Base-by-base conservation (phyloP, 2,113 vertebrate species). In the Pseudopipra pipra region DNA sequence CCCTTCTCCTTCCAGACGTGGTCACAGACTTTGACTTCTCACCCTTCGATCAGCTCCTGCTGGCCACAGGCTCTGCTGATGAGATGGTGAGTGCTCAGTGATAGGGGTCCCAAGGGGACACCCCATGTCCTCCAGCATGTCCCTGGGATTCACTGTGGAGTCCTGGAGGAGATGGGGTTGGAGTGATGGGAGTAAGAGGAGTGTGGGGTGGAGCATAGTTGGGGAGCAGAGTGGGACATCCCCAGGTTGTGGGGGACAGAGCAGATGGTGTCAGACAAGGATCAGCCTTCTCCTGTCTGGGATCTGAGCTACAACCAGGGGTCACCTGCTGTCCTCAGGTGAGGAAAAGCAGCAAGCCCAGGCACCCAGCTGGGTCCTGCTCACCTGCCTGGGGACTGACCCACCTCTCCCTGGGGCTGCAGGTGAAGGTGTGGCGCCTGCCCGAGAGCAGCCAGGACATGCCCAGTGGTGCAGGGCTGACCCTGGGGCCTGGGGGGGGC, bases 11-110 rank as follows among this genome's bases (percentile, higher is more conserved):
- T 74, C 66, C 97, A 99, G 99, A 99, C 96, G 95, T 98, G 84
- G 97, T 99, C 95, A 99, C 98, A 0, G 99, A 99, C 92, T 98
- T 99, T 96, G 99, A 99, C 97, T 99, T 99, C 91, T 99, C 99
- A 1, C 99, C 99, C 14, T 99, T 99, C 10, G 99, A 99, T 84
- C 99, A 99, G 75, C 91, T 96, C 83, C 97, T 99, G 51, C 96
- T 99, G 98, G 99, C 98, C 31, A 99, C 99, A 0, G 98, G 98
- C 94, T 99, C 99, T 6, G 97, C 94, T 2, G 99, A 99, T 74
- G 97, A 98, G 96, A 99, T 12, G 77, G 99, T 99, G 97, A 98
- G 98, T 96, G 31, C 25, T 75, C 1, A 0, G 30, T 23, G 61
- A 28, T 11, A 1, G n/a, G 41, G 14, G 15, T 23, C 27, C 39